Conservation (phyloP, 2,888 invertebrate genomes). For the Sycophila texana region DNA sequence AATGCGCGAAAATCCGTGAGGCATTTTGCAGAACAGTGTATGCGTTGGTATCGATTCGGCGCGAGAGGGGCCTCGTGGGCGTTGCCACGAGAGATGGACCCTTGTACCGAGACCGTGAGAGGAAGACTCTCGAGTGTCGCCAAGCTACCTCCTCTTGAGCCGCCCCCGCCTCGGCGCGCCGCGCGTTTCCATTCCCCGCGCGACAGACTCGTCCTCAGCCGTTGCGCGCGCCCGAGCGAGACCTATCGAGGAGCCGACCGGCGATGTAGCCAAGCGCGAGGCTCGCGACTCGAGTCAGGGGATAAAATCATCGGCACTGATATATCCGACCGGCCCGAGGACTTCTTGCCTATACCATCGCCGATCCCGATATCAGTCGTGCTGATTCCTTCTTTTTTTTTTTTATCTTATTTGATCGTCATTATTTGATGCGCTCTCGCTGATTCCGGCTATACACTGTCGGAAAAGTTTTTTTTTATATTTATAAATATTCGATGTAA, state of each 20-base stretch:
- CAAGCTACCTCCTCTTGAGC: slow-evolving; percentile 69
- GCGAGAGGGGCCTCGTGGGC: slow-evolving; percentile 71
- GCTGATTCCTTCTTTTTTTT: neutral
- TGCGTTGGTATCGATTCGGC: slow-evolving; percentile 60
- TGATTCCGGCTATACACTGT: neutral
- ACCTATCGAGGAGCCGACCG: slow-evolving; percentile 34
- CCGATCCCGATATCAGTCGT: neutral
- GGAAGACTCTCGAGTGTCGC: slow-evolving; percentile 73
- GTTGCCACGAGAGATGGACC: slow-evolving; percentile 76
- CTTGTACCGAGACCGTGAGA: slow-evolving; percentile 65
- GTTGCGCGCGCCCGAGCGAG: neutral
- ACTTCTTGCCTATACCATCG: too few species aligned
- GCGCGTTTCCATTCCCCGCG: slow-evolving; percentile 21
- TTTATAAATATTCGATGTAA: neutral
- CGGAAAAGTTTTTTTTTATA: neutral
- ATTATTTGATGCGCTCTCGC: neutral
- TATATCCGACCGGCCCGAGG: slow-evolving; percentile 46
- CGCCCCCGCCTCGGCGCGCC: slow-evolving; percentile 9
- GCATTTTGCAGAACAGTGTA: slow-evolving; percentile 73
- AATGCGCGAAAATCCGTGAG: slow-evolving; percentile 58
- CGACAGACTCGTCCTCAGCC: slow-evolving; percentile 6
- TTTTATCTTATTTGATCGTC: neutral
- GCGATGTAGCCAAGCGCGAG: slow-evolving; percentile 32
- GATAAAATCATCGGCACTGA: slow-evolving; percentile 50
- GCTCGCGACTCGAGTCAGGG: slow-evolving; percentile 5